Evolutionary conservation across 37 sponge, comb jelly and placozoan genomes (phyloP).

Genomic region (Diacarnus erythraeanus): DNA sequence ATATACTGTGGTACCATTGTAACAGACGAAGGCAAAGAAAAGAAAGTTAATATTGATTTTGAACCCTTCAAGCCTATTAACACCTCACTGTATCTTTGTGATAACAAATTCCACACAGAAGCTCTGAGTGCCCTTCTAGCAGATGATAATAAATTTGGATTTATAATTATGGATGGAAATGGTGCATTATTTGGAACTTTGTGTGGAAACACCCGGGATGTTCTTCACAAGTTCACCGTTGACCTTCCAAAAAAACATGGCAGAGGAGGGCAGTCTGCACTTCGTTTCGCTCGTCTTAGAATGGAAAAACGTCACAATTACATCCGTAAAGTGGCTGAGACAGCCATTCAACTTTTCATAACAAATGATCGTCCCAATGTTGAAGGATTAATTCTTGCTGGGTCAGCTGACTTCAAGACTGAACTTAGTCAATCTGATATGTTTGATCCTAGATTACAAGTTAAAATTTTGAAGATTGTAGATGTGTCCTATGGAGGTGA

Average conservation of each 20-base stretch:
- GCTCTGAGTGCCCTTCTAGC: constrained; percentile 93
- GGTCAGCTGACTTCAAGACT: constrained; percentile 99
- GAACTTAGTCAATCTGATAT: constrained; percentile 97
- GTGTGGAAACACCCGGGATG: constrained; percentile 96
- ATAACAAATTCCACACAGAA: constrained; percentile 99
- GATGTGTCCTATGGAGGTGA: constrained; percentile 99
- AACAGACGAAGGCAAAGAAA: constrained; percentile 99
- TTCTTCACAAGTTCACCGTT: constrained; percentile 98
- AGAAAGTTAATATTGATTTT: constrained; percentile 99
- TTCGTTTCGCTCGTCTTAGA: constrained; percentile 96
- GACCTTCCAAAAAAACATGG: constrained; percentile 99
- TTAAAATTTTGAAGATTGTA: constrained; percentile 90
- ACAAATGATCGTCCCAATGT: constrained; percentile 91
- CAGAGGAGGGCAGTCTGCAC: constrained; percentile 96
- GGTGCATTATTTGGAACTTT: constrained; percentile 97
- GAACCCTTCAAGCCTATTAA: constrained; percentile 99
- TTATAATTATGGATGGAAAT: constrained; percentile 99
- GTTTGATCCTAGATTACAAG: constrained; percentile 95
- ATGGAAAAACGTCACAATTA: constrained; percentile 99
- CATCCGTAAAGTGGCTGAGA: constrained; percentile 96
- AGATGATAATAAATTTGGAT: constrained; percentile 99
- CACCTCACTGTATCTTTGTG: constrained; percentile 98
- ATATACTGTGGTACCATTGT: constrained; percentile 99
- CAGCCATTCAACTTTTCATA: constrained; percentile 92
- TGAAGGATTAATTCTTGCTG: constrained; percentile 94